Percentiles rank a stretch among this genome's conserved stretches.
phyloP scores from a whole-genome alignment of 2,888 invertebrate species.

The Tipula helvola region DNA sequence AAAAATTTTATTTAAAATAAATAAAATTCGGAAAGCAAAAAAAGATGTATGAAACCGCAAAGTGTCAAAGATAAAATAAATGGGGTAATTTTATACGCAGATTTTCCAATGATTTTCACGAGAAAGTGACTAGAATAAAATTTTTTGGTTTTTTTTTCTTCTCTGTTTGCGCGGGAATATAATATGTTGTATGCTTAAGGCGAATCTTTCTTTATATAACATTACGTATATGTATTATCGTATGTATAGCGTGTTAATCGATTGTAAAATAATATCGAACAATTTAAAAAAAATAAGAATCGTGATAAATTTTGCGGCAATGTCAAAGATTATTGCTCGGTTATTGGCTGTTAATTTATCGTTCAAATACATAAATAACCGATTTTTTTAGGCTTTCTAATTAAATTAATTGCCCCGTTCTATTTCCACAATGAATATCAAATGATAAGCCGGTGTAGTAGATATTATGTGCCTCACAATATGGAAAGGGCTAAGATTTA shows the following conservation, averaged over 20 bases:
- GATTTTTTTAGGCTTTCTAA: no score
- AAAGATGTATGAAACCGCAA: background rate
- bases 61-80: slow-evolving; percentile 4
- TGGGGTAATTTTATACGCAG: slow-evolving; percentile 4
- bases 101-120: background rate
- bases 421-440: no score
- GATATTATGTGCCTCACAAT: no score
- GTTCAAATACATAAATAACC: background rate
- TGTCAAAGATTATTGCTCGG: background rate
- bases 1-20: background rate
- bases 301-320: background rate
- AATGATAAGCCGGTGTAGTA: no score
- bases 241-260: background rate
- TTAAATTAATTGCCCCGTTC: no score
- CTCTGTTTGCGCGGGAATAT: background rate
- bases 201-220: background rate
- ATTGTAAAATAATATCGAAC: background rate
- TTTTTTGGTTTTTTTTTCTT: no score
- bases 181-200: background rate
- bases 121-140: background rate
- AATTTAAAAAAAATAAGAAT: background rate
- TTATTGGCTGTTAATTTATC: background rate
- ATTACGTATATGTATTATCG: no score
- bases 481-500: no score
- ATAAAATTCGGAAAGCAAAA: background rate